phyloP scores from a whole-genome alignment of 2,797 vertebrate genomes.

The Dendrocincla tyrannina region DNA sequence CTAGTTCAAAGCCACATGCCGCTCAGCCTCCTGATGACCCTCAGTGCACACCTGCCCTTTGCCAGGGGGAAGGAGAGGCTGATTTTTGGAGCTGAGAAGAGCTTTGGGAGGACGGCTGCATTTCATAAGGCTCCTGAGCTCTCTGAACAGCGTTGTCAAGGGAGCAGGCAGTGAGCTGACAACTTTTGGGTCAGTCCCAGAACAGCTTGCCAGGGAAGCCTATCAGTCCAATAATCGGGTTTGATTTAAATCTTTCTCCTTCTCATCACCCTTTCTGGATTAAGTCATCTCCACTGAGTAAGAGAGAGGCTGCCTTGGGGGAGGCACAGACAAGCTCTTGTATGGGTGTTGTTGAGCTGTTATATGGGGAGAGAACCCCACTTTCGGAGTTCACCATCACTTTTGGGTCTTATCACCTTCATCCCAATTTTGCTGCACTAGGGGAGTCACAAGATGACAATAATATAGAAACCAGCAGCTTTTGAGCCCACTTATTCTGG shows the following conservation, averaged over 20 bases:
- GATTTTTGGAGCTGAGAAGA: background rate
- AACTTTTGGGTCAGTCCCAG: constrained; percentile 28
- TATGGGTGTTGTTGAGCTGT: background rate
- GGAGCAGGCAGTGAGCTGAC: constrained; percentile 10
- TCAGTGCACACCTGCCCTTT: background rate
- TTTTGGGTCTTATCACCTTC: background rate
- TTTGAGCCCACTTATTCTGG: background rate
- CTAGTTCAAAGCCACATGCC: background rate
- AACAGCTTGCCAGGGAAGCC: constrained; percentile 49
- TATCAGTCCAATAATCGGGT: constrained; percentile 29
- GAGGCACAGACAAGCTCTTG: background rate
- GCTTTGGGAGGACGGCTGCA: background rate
- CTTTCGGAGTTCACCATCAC: background rate
- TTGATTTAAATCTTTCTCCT: constrained; percentile 63
- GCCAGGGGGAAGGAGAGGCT: background rate
- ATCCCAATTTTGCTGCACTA: background rate
- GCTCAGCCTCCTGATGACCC: background rate
- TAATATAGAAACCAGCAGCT: background rate
- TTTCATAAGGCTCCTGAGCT: background rate
- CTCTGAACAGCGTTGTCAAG: background rate
- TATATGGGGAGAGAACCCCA: background rate
- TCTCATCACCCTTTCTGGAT: constrained; percentile 38
- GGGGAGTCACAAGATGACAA: background rate
- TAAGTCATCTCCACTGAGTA: background rate
- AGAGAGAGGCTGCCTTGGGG: background rate